Conservation (phyloP, 2,888 invertebrate species). For the Coelopa pilipes region DNA sequence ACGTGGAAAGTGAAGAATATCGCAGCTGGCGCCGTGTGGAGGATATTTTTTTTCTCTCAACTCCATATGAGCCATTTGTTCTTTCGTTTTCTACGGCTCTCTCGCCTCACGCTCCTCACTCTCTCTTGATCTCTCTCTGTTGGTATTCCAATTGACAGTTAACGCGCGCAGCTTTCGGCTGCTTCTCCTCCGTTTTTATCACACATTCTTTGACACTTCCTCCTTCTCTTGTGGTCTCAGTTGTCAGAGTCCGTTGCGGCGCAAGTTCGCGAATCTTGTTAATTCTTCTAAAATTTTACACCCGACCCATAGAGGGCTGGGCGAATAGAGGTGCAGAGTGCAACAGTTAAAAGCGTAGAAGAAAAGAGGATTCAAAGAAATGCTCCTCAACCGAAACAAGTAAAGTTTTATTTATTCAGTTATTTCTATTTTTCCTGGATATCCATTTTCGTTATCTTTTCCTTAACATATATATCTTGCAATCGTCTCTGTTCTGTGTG, state of each 20-base stretch:
- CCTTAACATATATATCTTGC: too few relatives aligned
- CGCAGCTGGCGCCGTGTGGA: too few relatives aligned
- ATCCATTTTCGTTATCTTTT: constrained; percentile 19
- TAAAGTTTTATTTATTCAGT: constrained; percentile 45
- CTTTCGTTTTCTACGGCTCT: too few relatives aligned
- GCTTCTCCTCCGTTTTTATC: neutral
- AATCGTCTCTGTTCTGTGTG: neutral
- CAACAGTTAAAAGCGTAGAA: constrained; percentile 1
- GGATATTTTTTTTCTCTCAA: too few relatives aligned
- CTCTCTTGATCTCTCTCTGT: too few relatives aligned
- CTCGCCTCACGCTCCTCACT: too few relatives aligned
- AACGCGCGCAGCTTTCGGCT: too few relatives aligned
- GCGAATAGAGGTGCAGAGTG: constrained; percentile 5
- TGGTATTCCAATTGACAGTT: too few relatives aligned
- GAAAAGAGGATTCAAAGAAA: constrained; percentile 37
- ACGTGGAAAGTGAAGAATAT: too few relatives aligned
- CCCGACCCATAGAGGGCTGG: neutral
- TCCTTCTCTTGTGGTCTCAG: neutral
- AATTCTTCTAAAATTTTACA: neutral
- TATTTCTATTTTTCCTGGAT: constrained; percentile 8
- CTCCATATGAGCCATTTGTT: too few relatives aligned
- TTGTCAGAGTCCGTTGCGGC: constrained; percentile 1
- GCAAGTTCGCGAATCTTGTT: neutral
- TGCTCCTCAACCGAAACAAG: constrained; percentile 61
- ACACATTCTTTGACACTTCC: neutral